Base-by-base conservation (phyloP, 2,888 invertebrate genomes). In the Macropis europaea region DNA sequence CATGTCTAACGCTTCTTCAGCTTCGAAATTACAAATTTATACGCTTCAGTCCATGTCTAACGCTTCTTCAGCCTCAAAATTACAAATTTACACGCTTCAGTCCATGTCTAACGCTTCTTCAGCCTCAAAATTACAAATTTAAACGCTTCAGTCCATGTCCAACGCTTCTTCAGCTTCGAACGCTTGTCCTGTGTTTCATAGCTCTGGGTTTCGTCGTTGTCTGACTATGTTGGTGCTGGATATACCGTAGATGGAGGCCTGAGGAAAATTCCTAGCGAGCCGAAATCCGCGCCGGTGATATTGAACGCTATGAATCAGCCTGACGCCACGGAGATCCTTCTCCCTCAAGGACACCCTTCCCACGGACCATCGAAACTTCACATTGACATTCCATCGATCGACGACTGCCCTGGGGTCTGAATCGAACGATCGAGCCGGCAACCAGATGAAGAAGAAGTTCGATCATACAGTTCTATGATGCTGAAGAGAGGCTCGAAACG, bases 311-410 rank as follows among this genome's bases (percentile, higher is more conserved):
- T 82, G 61, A 72, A 64, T 69, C 86, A 82, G 67, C 62, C 64
- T 63, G 82, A 84, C 66, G 78, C 74, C 40, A 71, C 82, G 47
- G 84, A 79, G 59, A 84, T 76, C 60, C 70, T 81, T 69, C 70
- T 82, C 53, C 76, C 83, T 28, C 82, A 82, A 32, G 82, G 79
- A 50, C 73, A 73, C 54, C 64, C 75, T 11, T 73, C 81, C 17
- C 86, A 84, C 62, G 84, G 79, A 71, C 81, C 80, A 34, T 77
- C 84, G 63, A 87, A 84, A 67, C 86, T 87, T 61, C 86, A 87
- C 77, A 83, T 87, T 73, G 88, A 90, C 79, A 89, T 90, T 83
- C 89, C 89, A 77, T 83, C 85, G 72, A 89, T 89, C 77, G 88
- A 88, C 77, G 89, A 87, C 67, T 72, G 76, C 28, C 77, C 81